A percentile compares a stretch with the other conserved stretches of the same genome.
These are phyloP conservation scores for Diploscapter pachys DNA, from an alignment of 1,140 invertebrate species.

Conservation along the genomic window DNA sequence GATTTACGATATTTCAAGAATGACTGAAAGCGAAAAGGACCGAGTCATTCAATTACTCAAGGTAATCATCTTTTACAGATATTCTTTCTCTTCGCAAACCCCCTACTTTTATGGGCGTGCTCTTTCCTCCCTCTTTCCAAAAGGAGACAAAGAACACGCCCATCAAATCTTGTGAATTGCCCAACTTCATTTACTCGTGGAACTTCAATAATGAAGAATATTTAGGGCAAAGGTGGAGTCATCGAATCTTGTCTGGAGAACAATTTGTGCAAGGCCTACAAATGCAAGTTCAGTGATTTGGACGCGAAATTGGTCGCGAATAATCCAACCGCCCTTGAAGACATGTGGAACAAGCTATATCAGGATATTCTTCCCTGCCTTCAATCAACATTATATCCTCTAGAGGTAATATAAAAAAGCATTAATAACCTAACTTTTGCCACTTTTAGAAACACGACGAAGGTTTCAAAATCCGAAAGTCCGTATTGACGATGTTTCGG, in stretches of 20 bases:
- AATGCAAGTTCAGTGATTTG: constrained; percentile 22
- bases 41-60: too few relatives aligned
- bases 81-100: too few relatives aligned
- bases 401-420: constrained; percentile 18
- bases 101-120: too few relatives aligned
- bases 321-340: constrained; percentile 2
- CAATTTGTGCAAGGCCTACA: constrained; percentile 38
- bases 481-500: constrained; percentile 24
- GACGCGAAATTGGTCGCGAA: background rate
- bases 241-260: constrained; percentile 24
- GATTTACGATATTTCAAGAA: too few relatives aligned
- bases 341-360: constrained; percentile 29
- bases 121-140: too few relatives aligned
- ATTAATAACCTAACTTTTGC: background rate
- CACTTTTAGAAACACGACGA: background rate
- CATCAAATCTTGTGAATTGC: too few relatives aligned
- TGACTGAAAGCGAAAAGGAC: too few relatives aligned
- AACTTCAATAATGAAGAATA: too few relatives aligned
- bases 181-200: too few relatives aligned
- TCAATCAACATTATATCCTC: constrained; percentile 31
- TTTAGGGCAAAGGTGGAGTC: too few relatives aligned
- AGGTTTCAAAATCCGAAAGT: constrained; percentile 5
- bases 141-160: too few relatives aligned
- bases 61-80: too few relatives aligned
- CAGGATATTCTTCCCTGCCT: constrained; percentile 21